phyloP scores from a whole-genome alignment of 2,113 vertebrate species.

The Paradoxurus hermaphroditus region DNA sequence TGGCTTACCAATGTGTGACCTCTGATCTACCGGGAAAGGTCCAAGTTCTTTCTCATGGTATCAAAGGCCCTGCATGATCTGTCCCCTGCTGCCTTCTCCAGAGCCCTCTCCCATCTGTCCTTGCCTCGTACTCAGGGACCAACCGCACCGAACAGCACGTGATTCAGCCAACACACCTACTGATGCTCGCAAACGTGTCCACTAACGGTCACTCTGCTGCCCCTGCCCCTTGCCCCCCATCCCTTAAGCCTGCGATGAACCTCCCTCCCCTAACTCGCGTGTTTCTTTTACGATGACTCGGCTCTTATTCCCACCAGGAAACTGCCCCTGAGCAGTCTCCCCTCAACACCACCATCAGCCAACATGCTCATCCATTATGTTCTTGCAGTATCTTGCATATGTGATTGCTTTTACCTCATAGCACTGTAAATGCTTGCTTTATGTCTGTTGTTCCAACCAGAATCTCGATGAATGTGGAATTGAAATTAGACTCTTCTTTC shows the following conservation, averaged over 20 bases:
- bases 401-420: background rate
- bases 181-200: background rate
- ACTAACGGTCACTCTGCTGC: background rate
- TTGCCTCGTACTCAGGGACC: background rate
- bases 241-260: background rate
- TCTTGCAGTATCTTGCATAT: background rate
- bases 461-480: background rate
- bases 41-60: background rate
- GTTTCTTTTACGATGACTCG: background rate
- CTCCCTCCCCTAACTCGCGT: background rate
- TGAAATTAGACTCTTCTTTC: constrained; percentile 29
- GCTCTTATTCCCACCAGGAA: background rate
- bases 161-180: background rate
- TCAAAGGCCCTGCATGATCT: background rate
- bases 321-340: background rate
- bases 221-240: background rate
- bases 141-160: background rate
- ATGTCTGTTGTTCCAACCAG: background rate
- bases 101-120: background rate
- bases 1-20: background rate
- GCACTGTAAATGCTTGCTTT: background rate
- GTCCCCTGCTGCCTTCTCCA: background rate
- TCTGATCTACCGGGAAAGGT: background rate
- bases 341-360: background rate
- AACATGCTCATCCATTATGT: background rate